Evolutionary conservation across 2,888 invertebrate species (phyloP).

Genomic region (Apamea monoglypha): DNA sequence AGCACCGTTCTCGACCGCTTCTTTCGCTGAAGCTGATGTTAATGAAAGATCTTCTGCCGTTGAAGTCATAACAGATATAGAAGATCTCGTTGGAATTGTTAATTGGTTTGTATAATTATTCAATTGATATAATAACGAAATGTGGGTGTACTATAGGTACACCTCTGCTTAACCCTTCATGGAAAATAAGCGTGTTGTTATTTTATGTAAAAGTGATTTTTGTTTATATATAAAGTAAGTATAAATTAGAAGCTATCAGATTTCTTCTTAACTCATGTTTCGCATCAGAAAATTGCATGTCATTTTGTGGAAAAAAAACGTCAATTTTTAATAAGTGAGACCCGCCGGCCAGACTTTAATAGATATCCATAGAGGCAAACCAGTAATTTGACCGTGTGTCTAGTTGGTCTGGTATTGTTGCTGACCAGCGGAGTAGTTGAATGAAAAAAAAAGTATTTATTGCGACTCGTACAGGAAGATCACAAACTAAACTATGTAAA

Average conservation of each 20-base stretch:
- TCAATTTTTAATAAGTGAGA: no score
- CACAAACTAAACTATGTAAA: no score
- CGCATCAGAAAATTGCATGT: background rate
- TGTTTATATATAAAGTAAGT: background rate
- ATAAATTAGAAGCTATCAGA: background rate
- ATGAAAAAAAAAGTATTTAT: no score
- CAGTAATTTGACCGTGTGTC: background rate
- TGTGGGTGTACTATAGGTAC: background rate
- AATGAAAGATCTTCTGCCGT: conserved; percentile 77
- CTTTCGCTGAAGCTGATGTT: conserved; percentile 47
- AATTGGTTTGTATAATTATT: conserved; percentile 77
- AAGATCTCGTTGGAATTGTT: conserved; percentile 80
- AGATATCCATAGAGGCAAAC: background rate
- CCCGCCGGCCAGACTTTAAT: background rate
- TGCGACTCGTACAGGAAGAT: no score
- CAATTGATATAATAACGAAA: background rate
- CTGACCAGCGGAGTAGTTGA: no score
- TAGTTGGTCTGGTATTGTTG: background rate
- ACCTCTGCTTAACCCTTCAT: background rate
- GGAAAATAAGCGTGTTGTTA: background rate
- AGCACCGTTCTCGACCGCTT: background rate
- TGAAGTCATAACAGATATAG: conserved; percentile 82
- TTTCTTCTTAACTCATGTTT: background rate
- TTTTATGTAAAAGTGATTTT: background rate
- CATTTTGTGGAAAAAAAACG: background rate